These are phyloP conservation scores for Conger conger DNA, from an alignment of 2,113 vertebrate genomes.

Conservation along the genomic window DNA sequence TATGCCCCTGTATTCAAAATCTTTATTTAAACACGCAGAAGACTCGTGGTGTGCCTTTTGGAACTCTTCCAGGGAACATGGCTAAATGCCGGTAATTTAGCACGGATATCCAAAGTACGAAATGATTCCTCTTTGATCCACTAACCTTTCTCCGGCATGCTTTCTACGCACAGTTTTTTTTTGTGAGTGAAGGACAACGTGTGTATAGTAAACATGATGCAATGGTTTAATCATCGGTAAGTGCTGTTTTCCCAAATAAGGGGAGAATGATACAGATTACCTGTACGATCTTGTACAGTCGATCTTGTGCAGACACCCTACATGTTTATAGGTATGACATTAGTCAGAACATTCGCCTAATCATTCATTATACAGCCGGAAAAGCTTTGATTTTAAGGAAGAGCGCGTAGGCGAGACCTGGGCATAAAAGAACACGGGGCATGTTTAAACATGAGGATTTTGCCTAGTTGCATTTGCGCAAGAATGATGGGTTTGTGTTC, in stretches of 20 bases:
- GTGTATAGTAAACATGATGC: constrained; percentile 43
- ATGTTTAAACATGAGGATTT: no score
- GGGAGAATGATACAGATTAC: neutral
- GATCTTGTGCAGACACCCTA: neutral
- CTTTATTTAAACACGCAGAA: constrained; percentile 6
- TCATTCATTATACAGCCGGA: neutral
- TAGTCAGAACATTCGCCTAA: neutral
- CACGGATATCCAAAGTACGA: constrained; percentile 43
- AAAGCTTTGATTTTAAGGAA: neutral
- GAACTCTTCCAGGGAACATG: neutral
- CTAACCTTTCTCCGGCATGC: constrained; percentile 39
- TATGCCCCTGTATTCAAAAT: neutral
- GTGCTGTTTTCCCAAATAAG: neutral
- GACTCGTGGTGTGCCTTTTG: neutral
- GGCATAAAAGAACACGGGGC: no score
- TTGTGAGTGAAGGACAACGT: constrained; percentile 24
- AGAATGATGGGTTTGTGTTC: no score
- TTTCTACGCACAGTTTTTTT: constrained; percentile 26
- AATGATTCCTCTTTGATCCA: constrained; percentile 42
- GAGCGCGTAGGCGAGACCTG: no score
- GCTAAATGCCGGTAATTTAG: constrained; percentile 5
- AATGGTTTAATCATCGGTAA: constrained; percentile 38
- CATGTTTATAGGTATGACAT: neutral
- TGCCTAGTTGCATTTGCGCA: no score
- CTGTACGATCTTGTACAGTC: neutral